Conservation (phyloP, 2,797 vertebrate genomes). For the Telmatherina bonti region DNA sequence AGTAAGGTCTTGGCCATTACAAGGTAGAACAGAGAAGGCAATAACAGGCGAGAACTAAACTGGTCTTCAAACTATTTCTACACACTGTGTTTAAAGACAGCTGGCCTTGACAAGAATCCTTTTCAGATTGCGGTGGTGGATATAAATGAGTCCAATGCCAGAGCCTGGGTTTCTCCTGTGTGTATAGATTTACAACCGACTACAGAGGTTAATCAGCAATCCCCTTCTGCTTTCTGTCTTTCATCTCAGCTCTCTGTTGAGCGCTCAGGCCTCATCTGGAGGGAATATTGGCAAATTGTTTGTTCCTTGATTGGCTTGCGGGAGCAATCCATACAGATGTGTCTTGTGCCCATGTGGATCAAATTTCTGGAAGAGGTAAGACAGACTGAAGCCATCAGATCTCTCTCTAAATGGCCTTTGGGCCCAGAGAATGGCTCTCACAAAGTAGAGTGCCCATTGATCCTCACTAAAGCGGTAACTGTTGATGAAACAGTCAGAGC, state of each 20-base stretch:
- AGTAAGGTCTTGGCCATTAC: conserved; percentile 38
- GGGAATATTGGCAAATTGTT: conserved; percentile 79
- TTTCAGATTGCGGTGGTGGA: conserved; percentile 61
- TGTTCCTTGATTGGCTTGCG: conserved; percentile 79
- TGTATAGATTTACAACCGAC: conserved; percentile 69
- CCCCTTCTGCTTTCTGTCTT: conserved; percentile 61
- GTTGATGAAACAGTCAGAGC: conserved; percentile 52
- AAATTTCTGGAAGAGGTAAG: conserved; percentile 67
- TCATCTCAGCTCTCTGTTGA: conserved; percentile 68
- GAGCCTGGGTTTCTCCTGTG: conserved; percentile 54
- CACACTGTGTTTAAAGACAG: conserved; percentile 61
- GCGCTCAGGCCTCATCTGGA: conserved; percentile 72
- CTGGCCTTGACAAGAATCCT: conserved; percentile 67
- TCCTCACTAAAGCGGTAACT: conserved; percentile 54
- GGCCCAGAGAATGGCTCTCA: conserved; percentile 60
- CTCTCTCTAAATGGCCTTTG: conserved; percentile 66
- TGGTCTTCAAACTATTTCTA: conserved; percentile 47
- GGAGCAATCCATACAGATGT: conserved; percentile 78
- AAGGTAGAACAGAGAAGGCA: conserved; percentile 36
- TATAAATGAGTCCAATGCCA: conserved; percentile 51
- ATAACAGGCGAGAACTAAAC: conserved; percentile 64
- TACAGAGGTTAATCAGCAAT: conserved; percentile 77
- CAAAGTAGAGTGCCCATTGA: conserved; percentile 55
- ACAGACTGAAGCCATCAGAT: conserved; percentile 70
- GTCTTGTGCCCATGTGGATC: conserved; percentile 73